A percentile compares a stretch with the other conserved stretches of the same genome.
Evolutionary conservation across 2,797 vertebrate species (phyloP).

Genomic region (Adrianichthys oophorus): DNA sequence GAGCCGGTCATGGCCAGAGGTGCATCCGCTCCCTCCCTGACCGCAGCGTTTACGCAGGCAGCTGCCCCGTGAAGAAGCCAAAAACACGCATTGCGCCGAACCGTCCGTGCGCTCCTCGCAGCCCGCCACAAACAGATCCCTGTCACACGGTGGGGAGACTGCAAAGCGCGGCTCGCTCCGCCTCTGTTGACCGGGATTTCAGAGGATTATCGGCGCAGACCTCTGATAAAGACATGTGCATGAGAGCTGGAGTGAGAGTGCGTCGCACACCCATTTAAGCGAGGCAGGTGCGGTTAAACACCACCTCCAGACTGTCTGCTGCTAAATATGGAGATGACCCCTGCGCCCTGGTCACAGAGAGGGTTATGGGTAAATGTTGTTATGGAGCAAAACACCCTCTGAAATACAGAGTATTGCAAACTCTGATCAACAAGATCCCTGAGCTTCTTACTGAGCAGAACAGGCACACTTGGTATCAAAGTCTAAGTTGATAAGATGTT

Average conservation of each 20-base stretch:
- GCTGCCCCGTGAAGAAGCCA: conserved; percentile 28
- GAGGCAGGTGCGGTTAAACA: conserved; percentile 21
- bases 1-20: conserved; percentile 71
- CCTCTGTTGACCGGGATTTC: conserved; percentile 69
- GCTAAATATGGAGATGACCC: conserved; percentile 13
- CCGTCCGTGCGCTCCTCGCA: conserved; percentile 30
- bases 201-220: conserved; percentile 72
- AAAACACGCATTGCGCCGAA: conserved; percentile 23
- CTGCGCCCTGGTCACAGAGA: not conserved
- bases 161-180: conserved; percentile 65
- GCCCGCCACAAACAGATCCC: conserved; percentile 23
- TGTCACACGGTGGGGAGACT: conserved; percentile 41
- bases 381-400: too few species aligned
- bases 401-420: too few species aligned
- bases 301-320: conserved; percentile 14
- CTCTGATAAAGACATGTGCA: conserved; percentile 70
- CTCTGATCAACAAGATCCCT: too few species aligned
- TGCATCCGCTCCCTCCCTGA: conserved; percentile 64
- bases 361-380: too few species aligned
- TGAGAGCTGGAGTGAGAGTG: conserved; percentile 41
- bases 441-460: too few species aligned
- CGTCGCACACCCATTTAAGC: conserved; percentile 39
- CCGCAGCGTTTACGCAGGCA: conserved; percentile 38
- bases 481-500: too few species aligned
- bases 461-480: too few species aligned